Conservation (phyloP, 2,113 vertebrate species). For the Strix aluco region DNA sequence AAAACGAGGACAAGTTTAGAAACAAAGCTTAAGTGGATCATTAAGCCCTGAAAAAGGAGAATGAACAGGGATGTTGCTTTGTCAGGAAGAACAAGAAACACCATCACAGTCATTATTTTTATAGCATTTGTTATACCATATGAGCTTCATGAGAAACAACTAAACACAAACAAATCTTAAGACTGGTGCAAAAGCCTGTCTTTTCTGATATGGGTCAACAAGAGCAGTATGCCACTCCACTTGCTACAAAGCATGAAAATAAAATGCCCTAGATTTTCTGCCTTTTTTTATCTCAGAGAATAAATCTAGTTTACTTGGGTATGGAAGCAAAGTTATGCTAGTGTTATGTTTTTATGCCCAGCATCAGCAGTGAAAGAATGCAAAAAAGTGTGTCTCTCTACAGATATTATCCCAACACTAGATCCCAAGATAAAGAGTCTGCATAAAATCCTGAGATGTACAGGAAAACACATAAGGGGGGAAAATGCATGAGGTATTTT, state of each 20-base stretch:
- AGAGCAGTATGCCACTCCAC: background rate
- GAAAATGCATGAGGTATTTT: background rate
- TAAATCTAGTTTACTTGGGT: background rate
- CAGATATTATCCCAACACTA: background rate
- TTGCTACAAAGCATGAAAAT: background rate
- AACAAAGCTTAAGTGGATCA: background rate
- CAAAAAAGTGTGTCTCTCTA: background rate
- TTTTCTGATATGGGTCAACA: background rate
- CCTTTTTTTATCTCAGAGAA: background rate
- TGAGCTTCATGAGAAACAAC: background rate
- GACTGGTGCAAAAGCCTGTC: background rate
- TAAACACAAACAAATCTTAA: background rate
- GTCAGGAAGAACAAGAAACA: background rate
- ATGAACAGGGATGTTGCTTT: background rate
- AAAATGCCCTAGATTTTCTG: background rate
- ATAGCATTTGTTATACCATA: background rate
- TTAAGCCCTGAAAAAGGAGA: background rate
- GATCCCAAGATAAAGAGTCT: background rate
- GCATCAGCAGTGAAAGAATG: background rate
- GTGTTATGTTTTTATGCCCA: background rate
- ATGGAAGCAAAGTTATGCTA: background rate
- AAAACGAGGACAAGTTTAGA: background rate
- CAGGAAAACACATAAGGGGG: background rate
- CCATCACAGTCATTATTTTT: background rate
- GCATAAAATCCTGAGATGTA: background rate